Evolutionary conservation across 2,888 invertebrate genomes (phyloP), one percentile per base, ranked within the genome.

Genomic region (Stenolophus ochropezus): DNA sequence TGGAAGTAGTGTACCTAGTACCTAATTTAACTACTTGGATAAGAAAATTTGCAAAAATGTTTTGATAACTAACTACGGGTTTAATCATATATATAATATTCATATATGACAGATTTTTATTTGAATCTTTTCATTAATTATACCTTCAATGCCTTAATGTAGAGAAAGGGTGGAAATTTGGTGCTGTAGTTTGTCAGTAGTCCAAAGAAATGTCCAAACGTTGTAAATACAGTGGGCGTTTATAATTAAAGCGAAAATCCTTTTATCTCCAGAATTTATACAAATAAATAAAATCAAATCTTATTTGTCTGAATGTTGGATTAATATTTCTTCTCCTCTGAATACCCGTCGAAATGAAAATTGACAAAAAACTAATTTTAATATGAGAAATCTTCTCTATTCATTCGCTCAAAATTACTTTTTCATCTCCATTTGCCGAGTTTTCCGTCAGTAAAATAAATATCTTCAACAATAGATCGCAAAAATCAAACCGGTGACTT

Each of bases 311-410:
- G n/a, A n/a, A n/a, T 58, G n/a, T 58, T 23, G 21, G 23, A 21
- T 58, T 21, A 58, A 58, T 58, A 58, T 58, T 21, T 58, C n/a
- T 5, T 16, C 6, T 14, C 21, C n/a, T n/a, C 14, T 27, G 65
- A 61, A 25, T 23, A n/a, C 2, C 27, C 6, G 5, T 16, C 33
- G 16, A 65, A 16, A 65, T 65, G 65, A 33, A 65, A 65, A 14
- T 65, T 6, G 14, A 8, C 27, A 65, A 27, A 21, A 33, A 65
- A 65, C 16, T 65, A 33, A 65, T 33, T 65, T 65, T 65, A 27
- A 65, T 65, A 65, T 18, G 65, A 65, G 27, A 65, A 33, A 65
- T 65, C 65, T 16, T 56, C 14, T 65, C 33, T 27, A 65, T 65
- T 65, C 27, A 65, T 65, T 33, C 33, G 16, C 0, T 4, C 33